These are phyloP conservation scores for Phocides pigmalion DNA, from an alignment of 1,140 invertebrate species.

Conservation along the genomic window DNA sequence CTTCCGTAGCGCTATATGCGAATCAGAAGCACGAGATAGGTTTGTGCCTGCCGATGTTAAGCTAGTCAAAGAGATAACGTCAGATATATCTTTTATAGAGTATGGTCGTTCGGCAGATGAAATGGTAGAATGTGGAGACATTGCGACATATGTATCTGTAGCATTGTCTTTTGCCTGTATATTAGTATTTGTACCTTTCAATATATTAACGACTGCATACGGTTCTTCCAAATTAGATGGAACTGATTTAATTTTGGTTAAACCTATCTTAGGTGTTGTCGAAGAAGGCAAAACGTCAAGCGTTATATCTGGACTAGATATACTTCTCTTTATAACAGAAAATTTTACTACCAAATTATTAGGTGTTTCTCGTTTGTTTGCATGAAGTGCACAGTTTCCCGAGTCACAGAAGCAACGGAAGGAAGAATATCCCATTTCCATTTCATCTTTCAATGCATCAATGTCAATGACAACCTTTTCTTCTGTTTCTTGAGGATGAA, in stretches of 20 bases:
- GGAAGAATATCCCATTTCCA: conserved; percentile 59
- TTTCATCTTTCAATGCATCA: conserved; percentile 54
- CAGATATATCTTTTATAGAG: conserved; percentile 74
- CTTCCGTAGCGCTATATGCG: conserved; percentile 60
- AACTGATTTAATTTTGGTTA: conserved; percentile 69
- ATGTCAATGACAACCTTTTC: conserved; percentile 63
- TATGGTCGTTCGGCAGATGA: conserved; percentile 64
- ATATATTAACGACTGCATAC: conserved; percentile 62
- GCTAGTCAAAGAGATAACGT: conserved; percentile 66
- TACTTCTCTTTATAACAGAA: conserved; percentile 76
- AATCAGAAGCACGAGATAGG: conserved; percentile 64
- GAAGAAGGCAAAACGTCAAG: conserved; percentile 62
- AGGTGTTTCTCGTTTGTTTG: conserved; percentile 58
- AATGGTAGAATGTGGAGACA: conserved; percentile 58
- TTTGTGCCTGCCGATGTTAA: conserved; percentile 67
- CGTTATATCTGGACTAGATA: conserved; percentile 75
- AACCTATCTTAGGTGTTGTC: conserved; percentile 48
- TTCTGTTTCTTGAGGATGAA: conserved; percentile 49
- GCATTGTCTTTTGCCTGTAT: conserved; percentile 29
- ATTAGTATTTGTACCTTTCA: conserved; percentile 29
- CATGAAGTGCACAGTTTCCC: conserved; percentile 65
- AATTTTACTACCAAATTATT: conserved; percentile 69
- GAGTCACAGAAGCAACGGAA: conserved; percentile 79
- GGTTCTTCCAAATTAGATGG: conserved; percentile 69
- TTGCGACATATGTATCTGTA: conserved; percentile 45